A percentile compares a stretch with the other conserved stretches of the same genome.
Evolutionary conservation across 2,888 invertebrate species (phyloP).

Genomic region (Blastobasis adustella): DNA sequence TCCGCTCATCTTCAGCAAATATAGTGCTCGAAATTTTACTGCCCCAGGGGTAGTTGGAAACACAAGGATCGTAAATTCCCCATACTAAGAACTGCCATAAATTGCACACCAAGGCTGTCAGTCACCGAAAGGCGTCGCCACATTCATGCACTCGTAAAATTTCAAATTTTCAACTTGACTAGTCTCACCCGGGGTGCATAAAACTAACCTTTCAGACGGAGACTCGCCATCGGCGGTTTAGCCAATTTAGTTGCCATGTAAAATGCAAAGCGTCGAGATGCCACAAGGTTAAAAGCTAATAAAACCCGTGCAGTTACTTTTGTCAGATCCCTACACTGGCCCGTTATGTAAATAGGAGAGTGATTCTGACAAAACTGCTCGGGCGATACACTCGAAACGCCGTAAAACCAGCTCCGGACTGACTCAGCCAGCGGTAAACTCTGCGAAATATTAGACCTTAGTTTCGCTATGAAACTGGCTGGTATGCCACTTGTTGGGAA

Average conservation of each 20-base stretch:
- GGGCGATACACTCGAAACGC: constrained; percentile 26
- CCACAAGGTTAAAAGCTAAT: constrained; percentile 26
- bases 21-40: too few relatives aligned
- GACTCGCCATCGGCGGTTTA: background rate
- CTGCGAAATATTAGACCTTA: constrained; percentile 4
- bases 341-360: constrained; percentile 35
- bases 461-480: constrained; percentile 4
- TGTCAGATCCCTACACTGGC: constrained; percentile 13
- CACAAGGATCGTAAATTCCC: too few relatives aligned
- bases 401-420: constrained; percentile 24
- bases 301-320: constrained; percentile 25
- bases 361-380: constrained; percentile 23
- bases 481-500: too few relatives aligned
- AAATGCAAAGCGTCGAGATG: constrained; percentile 7
- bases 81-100: too few relatives aligned
- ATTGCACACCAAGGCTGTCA: too few relatives aligned
- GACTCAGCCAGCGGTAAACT: constrained; percentile 17
- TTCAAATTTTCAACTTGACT: too few relatives aligned
- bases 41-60: too few relatives aligned
- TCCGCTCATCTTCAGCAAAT: too few relatives aligned
- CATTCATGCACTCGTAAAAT: too few relatives aligned
- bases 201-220: background rate
- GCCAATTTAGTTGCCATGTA: background rate
- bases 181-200: too few relatives aligned
- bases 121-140: too few relatives aligned